phyloP scores from a whole-genome alignment of 37 sponge, comb jelly and placozoan genomes.

The Haliclona indistincta region DNA sequence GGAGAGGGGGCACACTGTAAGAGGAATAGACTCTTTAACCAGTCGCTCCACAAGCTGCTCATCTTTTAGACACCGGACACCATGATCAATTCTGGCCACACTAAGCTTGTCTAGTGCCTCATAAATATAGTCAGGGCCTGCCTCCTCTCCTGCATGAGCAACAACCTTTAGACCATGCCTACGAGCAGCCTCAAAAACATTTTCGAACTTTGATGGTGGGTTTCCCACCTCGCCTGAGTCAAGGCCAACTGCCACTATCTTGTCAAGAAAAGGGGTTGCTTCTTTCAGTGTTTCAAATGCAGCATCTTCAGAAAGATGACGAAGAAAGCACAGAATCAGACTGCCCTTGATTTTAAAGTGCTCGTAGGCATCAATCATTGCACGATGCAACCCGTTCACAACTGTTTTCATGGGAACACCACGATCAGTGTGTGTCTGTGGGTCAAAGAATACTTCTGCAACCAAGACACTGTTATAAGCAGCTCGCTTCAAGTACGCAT shows the following conservation, averaged over 20 bases:
- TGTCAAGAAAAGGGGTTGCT: conserved; percentile 52
- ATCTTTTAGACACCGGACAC: conserved; percentile 64
- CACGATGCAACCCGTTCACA: conserved; percentile 60
- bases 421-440: conserved; percentile 71
- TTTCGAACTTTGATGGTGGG: conserved; percentile 57
- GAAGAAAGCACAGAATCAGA: conserved; percentile 75
- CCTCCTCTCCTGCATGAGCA: conserved; percentile 75
- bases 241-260: conserved; percentile 66
- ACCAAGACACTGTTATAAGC: conserved; percentile 60
- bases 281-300: conserved; percentile 44
- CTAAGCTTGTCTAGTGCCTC: conserved; percentile 44
- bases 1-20: conserved; percentile 72
- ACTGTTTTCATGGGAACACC: conserved; percentile 60
- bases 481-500: conserved; percentile 60
- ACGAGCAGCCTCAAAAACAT: conserved; percentile 48
- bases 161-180: conserved; percentile 61
- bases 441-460: conserved; percentile 82
- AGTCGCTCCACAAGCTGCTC: conserved; percentile 30
- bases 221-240: conserved; percentile 73
- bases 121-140: conserved; percentile 43
- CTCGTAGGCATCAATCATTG: conserved; percentile 52
- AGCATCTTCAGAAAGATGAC: conserved; percentile 53
- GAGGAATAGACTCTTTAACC: conserved; percentile 34
- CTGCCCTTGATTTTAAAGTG: conserved; percentile 64
- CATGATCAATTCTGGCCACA: conserved; percentile 60